Evolutionary conservation across 2,113 vertebrate genomes (phyloP).

Genomic region (Tauraco erythrolophus): DNA sequence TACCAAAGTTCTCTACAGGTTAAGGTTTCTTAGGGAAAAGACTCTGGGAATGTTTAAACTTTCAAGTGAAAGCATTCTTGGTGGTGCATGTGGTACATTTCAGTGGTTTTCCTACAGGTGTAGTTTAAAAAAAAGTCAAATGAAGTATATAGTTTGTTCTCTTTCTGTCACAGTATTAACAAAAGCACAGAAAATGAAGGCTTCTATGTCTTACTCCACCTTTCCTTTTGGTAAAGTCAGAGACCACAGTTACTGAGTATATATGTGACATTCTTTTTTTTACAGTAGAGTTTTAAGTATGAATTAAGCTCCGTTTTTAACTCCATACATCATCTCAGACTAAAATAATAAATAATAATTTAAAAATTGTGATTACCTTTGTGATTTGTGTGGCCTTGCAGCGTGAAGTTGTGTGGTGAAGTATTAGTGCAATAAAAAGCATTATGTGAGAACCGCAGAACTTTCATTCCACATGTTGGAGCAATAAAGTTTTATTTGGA

Average conservation of each 20-base stretch:
- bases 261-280: background rate
- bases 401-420: background rate
- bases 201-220: accelerated
- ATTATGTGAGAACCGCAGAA: background rate
- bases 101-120: background rate
- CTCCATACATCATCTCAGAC: background rate
- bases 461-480: background rate
- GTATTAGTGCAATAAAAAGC: background rate
- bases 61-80: background rate
- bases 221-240: background rate
- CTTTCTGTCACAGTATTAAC: background rate
- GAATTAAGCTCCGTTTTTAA: background rate
- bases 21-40: background rate
- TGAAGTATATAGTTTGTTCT: background rate
- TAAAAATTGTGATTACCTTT: background rate
- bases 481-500: background rate
- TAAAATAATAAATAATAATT: background rate
- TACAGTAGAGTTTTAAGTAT: background rate
- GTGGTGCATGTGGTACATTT: background rate
- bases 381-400: background rate
- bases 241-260: background rate
- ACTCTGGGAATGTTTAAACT: background rate
- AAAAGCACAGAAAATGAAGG: background rate
- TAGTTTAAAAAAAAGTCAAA: background rate
- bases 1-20: background rate